Base-by-base conservation (phyloP, 2,888 invertebrate genomes). In the Chalcis sispes region DNA sequence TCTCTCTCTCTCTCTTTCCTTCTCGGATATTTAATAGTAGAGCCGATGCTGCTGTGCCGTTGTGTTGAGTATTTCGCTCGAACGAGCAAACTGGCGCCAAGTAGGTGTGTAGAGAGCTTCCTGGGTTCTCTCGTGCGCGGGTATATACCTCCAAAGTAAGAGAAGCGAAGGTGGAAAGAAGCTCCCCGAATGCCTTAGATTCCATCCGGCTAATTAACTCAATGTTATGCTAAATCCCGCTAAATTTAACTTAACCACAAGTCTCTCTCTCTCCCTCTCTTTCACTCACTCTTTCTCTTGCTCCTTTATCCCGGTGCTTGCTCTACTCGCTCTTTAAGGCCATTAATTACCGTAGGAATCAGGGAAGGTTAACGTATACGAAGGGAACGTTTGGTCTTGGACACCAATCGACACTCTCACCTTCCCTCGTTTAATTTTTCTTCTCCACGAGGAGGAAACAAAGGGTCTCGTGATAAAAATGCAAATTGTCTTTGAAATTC, bases 131-230 rank as follows among this genome's bases (percentile, higher is more conserved):
- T 61, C n/a, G 29, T 18, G 32, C 25, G 4, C n/a, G 15, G 10
- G 27, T 67, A 29, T 67, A 29, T 23, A 62, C 15, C 59, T 50
- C 40, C 29, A 69, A 58, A 72, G 50, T 50, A 25, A 54, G 50
- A 48, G 40, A 56, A 36, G 40, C 40, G 25, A n/a, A 23, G n/a
- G 15, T 23, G 23, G 40, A 8, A 46, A 42, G 65, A 32, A 48
- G 48, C 8, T 13, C n/a, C n/a, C n/a, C 50, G 85, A 82, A 85
- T 87, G 82, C 86, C 85, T 84, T 83, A 85, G 85, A 88, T 88
- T 87, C 88, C 86, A 79, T 79, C 81, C 82, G 81, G 81, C 86
- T 88, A 88, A 88, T 88, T 88, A 88, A 87, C 87, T 84, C 83
- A 82, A 83, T 84, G 85, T 86, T 87, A 87, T 87, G 86, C 85